These are phyloP conservation scores for Benthochromis sp. DNA, from an alignment of 2,113 vertebrate species.

Conservation along the genomic window DNA sequence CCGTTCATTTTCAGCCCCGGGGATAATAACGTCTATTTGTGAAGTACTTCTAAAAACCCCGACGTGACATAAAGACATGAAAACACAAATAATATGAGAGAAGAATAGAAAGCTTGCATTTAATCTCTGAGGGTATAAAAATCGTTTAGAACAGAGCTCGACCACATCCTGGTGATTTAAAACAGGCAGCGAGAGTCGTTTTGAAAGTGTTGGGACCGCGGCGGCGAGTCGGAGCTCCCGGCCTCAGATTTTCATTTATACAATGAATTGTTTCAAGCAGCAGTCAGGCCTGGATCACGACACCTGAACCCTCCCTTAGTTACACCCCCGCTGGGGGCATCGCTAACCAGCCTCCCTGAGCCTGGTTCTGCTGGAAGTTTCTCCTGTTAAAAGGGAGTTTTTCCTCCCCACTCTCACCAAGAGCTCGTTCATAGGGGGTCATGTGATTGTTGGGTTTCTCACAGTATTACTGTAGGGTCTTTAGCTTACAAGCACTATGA, in stretches of 20 bases:
- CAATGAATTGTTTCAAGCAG: not conserved
- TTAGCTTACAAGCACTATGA: not conserved
- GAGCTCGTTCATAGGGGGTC: not conserved
- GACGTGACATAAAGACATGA: not conserved
- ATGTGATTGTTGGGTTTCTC: not conserved
- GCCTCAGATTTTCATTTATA: not conserved
- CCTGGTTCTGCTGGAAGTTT: not conserved
- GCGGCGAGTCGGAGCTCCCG: not conserved
- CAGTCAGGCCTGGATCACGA: not conserved
- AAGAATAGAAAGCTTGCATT: not conserved
- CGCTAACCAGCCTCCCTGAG: not conserved
- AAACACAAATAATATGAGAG: not conserved
- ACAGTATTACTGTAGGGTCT: not conserved
- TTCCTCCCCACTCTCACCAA: not conserved
- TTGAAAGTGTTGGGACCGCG: not conserved
- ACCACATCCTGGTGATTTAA: not conserved
- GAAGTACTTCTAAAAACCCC: not conserved
- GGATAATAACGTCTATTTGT: not conserved
- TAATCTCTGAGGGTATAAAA: no score
- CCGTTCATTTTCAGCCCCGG: not conserved
- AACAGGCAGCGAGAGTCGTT: not conserved
- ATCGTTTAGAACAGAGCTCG: not conserved
- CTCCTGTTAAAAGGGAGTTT: not conserved
- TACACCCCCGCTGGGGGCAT: not conserved
- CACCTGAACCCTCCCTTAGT: fast-evolving